Evolutionary conservation across 2,888 invertebrate genomes (phyloP), one percentile per base, ranked within the genome.

Genomic region (Hipparchia semele): DNA sequence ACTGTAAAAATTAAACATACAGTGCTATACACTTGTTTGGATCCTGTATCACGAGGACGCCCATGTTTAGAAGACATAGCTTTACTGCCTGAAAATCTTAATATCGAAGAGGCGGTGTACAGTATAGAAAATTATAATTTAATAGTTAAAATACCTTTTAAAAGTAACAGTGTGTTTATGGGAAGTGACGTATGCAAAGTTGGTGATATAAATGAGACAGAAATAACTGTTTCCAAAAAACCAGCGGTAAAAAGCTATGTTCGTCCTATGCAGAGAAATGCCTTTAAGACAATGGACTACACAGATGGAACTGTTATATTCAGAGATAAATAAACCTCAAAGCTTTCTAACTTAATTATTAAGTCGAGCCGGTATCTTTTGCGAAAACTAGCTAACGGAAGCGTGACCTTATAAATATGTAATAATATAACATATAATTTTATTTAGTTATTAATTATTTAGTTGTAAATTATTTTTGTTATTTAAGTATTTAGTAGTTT

Each of bases 41-140:
- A 64, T 6, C 49, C 64, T 5, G 49, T 51, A 6, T 49, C 51
- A 5, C 6, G 1, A 64, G 64, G 64, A 23, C 0, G 5, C 9
- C 64, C 49, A 0, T 51, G 64, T 51, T 64, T 64, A 51, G 23
- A 64, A 23, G 64, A 64, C 6, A 23, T 23, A 7, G 64, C 64
- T 3, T 64, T 64, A 64, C 51, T 64, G 2, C 64, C 64, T 51
- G 64, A 64, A n/a, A 6, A 64, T 51, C 64, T 64, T 23, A 13
- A 9, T 49, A 6, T 64, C 4, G 10, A 64, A 23, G 49, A 64
- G n/a, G 64, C 64, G 9, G 64, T 23, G 23, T 64, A 64, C 10
- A 51, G 8, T 10, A 64, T 64, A 64, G 51, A 8, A 13, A 64
- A 51, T 49, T 51, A 64, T 51, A 64, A 23, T 8, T 49, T 64